Evolutionary conservation across 2,888 invertebrate species (phyloP), one percentile per base, ranked within the genome.

Genomic region (Cryptocheilus praepositus): DNA sequence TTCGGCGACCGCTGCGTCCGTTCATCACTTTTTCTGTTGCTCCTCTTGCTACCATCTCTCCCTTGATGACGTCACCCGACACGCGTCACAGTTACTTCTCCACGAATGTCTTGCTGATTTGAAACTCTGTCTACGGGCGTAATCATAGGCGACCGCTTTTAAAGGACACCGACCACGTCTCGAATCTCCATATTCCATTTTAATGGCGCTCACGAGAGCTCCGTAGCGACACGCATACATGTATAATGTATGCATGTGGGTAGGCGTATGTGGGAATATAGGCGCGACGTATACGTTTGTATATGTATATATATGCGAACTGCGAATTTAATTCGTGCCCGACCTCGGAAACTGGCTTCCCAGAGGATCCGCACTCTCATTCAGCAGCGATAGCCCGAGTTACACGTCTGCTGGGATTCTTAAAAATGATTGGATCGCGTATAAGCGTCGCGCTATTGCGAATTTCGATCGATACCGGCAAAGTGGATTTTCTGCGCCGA

Each of bases 371-470:
- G 45, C 16, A 36, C 36, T 36, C 36, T 36, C 8, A 36, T 36
- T 36, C 36, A 15, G 28, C 19, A 18, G 18, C 25, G 52, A 16
- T 25, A 8, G 15, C 25, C 18, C 55, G 62, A 36, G 58, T 44
- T 64, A 72, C 64, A 73, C 25, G 60, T 58, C 66, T 71, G 61
- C 60, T 69, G 71, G 74, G 74, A 79, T 80, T 77, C 76, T 79
- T 71, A 80, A 82, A 83, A 82, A 81, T 81, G 80, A 83, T 83
- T 78, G 81, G 73, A 72, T 22, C 36, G 18, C 55, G 55, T 18
- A 55, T 16, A 18, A 19, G 36, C 13, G 36, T 5, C 36, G 36
- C 36, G 1, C 36, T 4, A 36, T 36, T 36, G 36, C 36, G 36
- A 36, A 11, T 11, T 11, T 11, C 8, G 36, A 7, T 36, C 36